Evolutionary conservation across 1,140 invertebrate species (phyloP).

Genomic region (Papilio polytes): DNA sequence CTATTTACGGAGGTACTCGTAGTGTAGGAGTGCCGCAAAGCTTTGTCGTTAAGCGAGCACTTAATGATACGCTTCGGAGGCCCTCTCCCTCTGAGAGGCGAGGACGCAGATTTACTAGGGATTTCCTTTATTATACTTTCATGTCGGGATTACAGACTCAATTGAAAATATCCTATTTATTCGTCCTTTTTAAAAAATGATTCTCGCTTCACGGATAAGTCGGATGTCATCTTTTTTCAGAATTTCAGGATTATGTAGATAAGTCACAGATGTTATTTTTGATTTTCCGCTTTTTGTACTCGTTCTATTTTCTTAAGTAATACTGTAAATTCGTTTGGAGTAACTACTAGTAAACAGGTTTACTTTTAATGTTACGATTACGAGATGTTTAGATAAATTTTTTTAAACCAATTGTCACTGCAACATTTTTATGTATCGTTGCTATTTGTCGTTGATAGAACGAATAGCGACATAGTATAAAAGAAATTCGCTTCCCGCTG

Average conservation of each 20-base stretch:
- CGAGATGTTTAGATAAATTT: too few relatives aligned
- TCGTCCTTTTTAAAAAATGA: conserved; percentile 34
- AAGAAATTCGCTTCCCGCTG: too few relatives aligned
- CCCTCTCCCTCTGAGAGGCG: conserved; percentile 39
- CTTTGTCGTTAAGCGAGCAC: conserved; percentile 56
- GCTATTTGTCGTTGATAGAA: too few relatives aligned
- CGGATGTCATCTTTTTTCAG: conserved; percentile 1
- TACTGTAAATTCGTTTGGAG: not conserved
- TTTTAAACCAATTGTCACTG: too few relatives aligned
- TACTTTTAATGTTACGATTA: too few relatives aligned
- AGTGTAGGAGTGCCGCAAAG: conserved; percentile 46
- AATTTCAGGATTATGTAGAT: not conserved
- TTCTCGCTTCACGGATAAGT: not conserved
- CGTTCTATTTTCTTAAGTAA: not conserved
- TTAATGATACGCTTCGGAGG: conserved; percentile 53
- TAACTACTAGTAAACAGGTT: not conserved
- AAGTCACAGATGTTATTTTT: not conserved
- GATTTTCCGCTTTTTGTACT: not conserved
- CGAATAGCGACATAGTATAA: too few relatives aligned
- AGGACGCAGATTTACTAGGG: conserved; percentile 44
- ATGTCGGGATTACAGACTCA: conserved; percentile 42
- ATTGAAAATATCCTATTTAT: conserved; percentile 44
- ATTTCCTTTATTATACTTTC: conserved; percentile 48
- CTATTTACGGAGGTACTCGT: conserved; percentile 38
- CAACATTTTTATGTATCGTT: too few relatives aligned